Conservation (phyloP, 2,888 invertebrate genomes). For the Phymatocera aterrima region DNA sequence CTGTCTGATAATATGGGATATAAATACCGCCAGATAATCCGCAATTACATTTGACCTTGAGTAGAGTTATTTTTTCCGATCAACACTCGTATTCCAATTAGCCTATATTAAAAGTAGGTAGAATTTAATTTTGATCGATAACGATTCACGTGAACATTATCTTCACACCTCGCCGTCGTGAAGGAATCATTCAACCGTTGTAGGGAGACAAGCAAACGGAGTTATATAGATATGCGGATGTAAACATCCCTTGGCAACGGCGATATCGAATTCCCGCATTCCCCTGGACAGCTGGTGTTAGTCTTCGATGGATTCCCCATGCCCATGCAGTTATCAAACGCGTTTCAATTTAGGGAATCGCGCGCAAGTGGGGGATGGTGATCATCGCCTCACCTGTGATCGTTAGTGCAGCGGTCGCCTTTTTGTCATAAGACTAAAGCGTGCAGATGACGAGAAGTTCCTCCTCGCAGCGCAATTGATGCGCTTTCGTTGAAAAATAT, state of each 20-base stretch:
- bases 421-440: background rate
- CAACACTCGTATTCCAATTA: slow-evolving; percentile 23
- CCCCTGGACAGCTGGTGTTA: background rate
- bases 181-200: slow-evolving; percentile 1
- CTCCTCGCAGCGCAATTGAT: background rate
- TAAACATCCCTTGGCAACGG: slow-evolving; percentile 51
- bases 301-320: background rate
- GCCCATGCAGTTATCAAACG: background rate
- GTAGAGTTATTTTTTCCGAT: background rate
- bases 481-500: background rate
- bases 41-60: background rate
- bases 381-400: background rate
- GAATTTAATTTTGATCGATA: background rate
- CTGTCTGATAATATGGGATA: background rate
- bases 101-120: background rate
- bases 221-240: background rate
- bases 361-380: background rate
- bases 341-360: background rate
- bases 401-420: background rate
- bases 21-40: background rate
- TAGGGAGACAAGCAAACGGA: background rate
- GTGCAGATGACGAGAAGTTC: background rate
- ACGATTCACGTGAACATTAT: background rate
- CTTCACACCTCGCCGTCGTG: background rate
- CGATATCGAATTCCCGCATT: background rate